These are phyloP conservation scores for Ichneumon xanthorius DNA, from an alignment of 2,888 invertebrate genomes.

Conservation along the genomic window DNA sequence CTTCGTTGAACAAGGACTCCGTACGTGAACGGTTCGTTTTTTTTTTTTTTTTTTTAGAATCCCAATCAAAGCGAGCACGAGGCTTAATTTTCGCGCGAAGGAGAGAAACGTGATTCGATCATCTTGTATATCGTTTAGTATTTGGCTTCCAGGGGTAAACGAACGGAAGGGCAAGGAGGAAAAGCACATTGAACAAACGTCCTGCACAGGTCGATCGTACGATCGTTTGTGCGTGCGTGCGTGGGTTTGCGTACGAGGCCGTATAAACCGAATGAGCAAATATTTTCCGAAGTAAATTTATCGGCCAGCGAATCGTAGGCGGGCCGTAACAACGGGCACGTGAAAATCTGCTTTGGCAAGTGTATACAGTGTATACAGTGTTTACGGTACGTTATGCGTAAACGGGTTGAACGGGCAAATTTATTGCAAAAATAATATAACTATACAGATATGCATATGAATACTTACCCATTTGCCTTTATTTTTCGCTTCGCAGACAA, in stretches of 20 bases:
- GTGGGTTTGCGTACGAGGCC: conserved; percentile 2
- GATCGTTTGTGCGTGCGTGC: conserved; percentile 12
- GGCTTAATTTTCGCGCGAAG: not conserved
- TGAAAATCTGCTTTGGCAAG: not conserved
- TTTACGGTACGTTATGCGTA: not conserved
- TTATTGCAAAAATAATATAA: not conserved
- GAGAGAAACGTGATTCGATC: not conserved
- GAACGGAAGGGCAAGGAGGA: not conserved
- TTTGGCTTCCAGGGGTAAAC: not conserved
- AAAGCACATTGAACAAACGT: not conserved
- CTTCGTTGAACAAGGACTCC: too few species aligned
- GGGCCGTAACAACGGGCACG: not conserved
- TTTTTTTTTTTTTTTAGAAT: not conserved
- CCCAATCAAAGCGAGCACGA: too few species aligned
- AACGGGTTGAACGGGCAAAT: not conserved
- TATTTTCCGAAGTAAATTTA: conserved; percentile 57
- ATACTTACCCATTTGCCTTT: not conserved
- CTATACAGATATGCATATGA: too few species aligned
- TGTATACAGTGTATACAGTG: not conserved
- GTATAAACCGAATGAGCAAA: conserved; percentile 53
- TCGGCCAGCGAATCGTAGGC: conserved; percentile 29
- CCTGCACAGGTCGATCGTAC: not conserved
- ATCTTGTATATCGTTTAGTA: not conserved
- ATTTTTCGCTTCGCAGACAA: not conserved
- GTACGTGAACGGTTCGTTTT: not conserved